Base-by-base conservation (phyloP, 2,113 vertebrate genomes). In the Todiramphus saurophagus region DNA sequence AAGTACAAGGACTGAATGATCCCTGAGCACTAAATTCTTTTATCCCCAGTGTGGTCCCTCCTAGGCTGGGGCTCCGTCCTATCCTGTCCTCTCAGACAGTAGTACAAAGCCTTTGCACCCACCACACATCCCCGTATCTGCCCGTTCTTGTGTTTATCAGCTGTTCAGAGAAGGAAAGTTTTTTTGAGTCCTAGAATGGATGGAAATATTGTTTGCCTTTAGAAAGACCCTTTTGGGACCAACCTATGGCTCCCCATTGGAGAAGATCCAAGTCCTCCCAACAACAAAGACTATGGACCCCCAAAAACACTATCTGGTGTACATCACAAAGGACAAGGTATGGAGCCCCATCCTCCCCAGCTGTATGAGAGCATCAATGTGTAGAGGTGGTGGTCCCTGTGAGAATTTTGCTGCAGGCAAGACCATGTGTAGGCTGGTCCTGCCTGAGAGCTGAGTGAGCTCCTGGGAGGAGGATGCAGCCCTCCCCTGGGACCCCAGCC, bases 151-250 rank as follows among this genome's bases (percentile, higher is more conserved):
- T 17, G 55, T 10, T 24, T 6, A 28, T 39, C 12, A 53, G 15
- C 43, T 2, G 0, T 64, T 56, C 67, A 67, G 41, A 56, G 27
- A n/a, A 17, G 3, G 10, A 79, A 39, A 1, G 1, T 19, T 41
- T 67, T 53, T 80, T 15, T n/a, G 39, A n/a, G 37, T 11, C 48
- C 50, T 70, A 23, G 59, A 43, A 60, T 28, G 10, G 35, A 63
- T 60, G 72, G 68, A 80, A 67, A 39, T 37, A 5, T 28, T 59
- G 46, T 41, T 92, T 94, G 72, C 74, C 53, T 92, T 90, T 96
- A 99, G 99, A 92, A 99, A 99, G 96, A 99, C 99, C 0, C 68
- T 99, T 21, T 96, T 98, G 16, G 99, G 99, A 31, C 99, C 99
- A 6, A 98, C 96, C 6, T 99, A 98, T 10, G 99, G 98, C 51